These are phyloP conservation scores for Amphiprion percula DNA, from an alignment of 2,113 vertebrate genomes.

Conservation along the genomic window DNA sequence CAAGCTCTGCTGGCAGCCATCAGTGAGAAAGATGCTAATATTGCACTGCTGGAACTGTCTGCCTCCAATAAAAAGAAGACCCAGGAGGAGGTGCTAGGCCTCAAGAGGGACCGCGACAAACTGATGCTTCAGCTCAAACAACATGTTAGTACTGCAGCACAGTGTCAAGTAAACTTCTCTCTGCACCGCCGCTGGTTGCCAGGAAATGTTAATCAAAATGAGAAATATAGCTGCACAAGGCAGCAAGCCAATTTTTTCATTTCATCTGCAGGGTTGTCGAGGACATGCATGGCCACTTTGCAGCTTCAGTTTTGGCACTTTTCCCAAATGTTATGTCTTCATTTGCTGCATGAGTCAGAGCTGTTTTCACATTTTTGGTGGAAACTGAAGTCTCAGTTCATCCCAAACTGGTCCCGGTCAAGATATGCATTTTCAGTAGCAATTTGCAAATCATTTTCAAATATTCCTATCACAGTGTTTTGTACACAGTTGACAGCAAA, in stretches of 20 bases:
- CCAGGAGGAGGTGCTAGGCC: slow-evolving; percentile 96
- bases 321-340: background rate
- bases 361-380: background rate
- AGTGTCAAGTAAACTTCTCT: slow-evolving; percentile 15
- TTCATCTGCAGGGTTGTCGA: slow-evolving; percentile 12
- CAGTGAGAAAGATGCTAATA: slow-evolving; percentile 99
- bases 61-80: slow-evolving; percentile 99
- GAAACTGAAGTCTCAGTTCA: background rate
- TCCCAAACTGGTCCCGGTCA: background rate
- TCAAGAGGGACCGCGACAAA: slow-evolving; percentile 97
- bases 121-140: slow-evolving; percentile 98
- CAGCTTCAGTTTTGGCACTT: slow-evolving; percentile 17
- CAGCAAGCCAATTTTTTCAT: slow-evolving; percentile 21
- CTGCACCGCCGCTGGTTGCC: slow-evolving; percentile 16
- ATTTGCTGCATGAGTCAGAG: background rate
- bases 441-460: too few relatives aligned
- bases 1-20: slow-evolving; percentile 98
- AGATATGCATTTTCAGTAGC: too few relatives aligned
- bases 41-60: slow-evolving; percentile 97
- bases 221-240: slow-evolving; percentile 26
- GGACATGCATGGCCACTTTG: background rate
- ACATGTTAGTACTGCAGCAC: slow-evolving; percentile 86
- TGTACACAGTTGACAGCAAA: too few relatives aligned
- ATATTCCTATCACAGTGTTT: too few relatives aligned
- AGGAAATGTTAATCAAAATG: slow-evolving; percentile 23